Percentiles rank a stretch among this genome's conserved stretches.
Conservation (phyloP, 1,140 invertebrate genomes). For the Penaeus vannamei region DNA sequence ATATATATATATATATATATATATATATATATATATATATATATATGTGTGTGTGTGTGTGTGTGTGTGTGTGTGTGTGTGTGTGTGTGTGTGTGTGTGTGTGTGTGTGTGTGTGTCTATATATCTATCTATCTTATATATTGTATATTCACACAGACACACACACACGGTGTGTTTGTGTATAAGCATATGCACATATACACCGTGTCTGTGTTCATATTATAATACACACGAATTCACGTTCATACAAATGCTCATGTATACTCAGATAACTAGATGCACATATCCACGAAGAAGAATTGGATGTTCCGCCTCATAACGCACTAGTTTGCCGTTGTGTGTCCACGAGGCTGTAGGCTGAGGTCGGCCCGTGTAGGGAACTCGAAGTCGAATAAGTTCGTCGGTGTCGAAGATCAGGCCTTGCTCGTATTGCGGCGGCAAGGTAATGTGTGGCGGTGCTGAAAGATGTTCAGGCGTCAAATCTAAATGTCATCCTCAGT, state of each 20-base stretch:
- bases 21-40: no score
- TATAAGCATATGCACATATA: no score
- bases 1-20: no score
- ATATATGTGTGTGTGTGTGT: no score
- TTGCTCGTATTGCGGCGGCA: conserved; percentile 88
- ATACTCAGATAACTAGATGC: background rate
- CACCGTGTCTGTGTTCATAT: no score
- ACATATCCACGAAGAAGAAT: background rate
- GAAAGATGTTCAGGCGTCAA: background rate
- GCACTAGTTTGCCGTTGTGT: conserved; percentile 83
- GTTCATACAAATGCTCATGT: background rate
- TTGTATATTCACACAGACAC: no score
- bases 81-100: no score
- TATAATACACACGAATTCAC: no score
- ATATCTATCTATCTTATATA: no score
- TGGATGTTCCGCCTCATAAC: background rate
- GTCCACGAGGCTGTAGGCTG: conserved; percentile 87
- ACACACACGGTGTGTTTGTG: no score
- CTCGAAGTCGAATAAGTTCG: conserved; percentile 88
- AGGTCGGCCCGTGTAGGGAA: conserved; percentile 90
- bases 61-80: no score
- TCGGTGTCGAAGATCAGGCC: conserved; percentile 90
- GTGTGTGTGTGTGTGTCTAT: no score
- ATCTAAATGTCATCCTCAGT: background rate
- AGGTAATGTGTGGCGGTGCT: conserved; percentile 84